Evolutionary conservation across 1,140 invertebrate species (phyloP).

Genomic region (Drosophila pseudoobscura): DNA sequence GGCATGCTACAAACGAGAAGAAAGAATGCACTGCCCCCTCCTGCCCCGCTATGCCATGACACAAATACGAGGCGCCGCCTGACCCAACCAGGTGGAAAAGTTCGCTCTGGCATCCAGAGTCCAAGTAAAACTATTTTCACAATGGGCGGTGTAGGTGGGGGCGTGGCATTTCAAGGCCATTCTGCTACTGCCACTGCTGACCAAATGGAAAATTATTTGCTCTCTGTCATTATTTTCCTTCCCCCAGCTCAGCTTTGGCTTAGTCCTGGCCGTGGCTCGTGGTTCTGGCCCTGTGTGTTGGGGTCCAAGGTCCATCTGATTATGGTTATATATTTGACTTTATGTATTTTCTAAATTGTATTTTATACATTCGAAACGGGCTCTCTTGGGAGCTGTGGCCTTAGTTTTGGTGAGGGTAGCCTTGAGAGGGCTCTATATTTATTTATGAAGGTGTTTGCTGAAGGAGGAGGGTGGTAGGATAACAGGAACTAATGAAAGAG

Average conservation of each 20-base stretch:
- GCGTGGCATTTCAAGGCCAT: constrained; percentile 58
- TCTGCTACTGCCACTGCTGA: neutral
- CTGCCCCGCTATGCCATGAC: constrained; percentile 58
- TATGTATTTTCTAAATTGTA: constrained; percentile 13
- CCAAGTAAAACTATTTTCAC: constrained; percentile 40
- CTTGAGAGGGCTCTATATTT: too few species aligned
- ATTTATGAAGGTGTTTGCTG: too few species aligned
- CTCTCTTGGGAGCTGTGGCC: neutral
- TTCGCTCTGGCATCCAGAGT: constrained; percentile 27
- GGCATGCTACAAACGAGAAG: constrained; percentile 52
- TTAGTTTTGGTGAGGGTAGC: neutral
- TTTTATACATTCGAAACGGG: neutral
- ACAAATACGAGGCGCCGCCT: constrained; percentile 55
- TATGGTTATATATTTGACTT: constrained; percentile 35
- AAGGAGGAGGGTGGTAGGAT: too few species aligned
- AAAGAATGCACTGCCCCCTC: constrained; percentile 30
- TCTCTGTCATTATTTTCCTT: constrained; percentile 63
- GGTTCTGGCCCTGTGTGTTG: too few species aligned
- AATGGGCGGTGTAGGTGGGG: neutral
- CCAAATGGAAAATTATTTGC: constrained; percentile 71
- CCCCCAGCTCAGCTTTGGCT: constrained; percentile 26
- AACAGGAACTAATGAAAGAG: too few species aligned
- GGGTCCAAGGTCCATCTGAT: constrained; percentile 23
- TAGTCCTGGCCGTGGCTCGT: neutral
- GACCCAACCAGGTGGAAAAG: constrained; percentile 45